These are phyloP conservation scores for Dromaius novaehollandiae DNA, from an alignment of 2,113 vertebrate species.

Conservation along the genomic window DNA sequence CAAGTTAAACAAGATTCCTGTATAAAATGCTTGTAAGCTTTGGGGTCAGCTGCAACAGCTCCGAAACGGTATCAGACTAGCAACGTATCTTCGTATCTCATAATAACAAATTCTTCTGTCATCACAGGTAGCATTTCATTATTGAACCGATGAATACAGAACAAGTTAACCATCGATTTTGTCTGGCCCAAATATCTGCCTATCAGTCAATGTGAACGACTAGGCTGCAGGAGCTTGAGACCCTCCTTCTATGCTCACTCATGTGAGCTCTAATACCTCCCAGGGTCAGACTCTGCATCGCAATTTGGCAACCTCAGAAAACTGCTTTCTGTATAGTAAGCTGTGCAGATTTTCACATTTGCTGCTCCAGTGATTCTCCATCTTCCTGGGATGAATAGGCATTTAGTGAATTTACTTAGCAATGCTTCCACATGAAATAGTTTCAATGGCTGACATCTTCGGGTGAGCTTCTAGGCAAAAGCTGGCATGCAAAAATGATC, in stretches of 20 bases:
- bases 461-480: slow-evolving; percentile 58
- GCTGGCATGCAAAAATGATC: slow-evolving; percentile 39
- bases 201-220: background rate
- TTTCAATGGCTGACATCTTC: slow-evolving; percentile 76
- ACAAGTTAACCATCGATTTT: slow-evolving; percentile 63
- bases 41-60: background rate
- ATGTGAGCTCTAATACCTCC: slow-evolving; percentile 14
- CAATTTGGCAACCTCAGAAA: slow-evolving; percentile 69
- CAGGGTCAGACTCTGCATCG: slow-evolving; percentile 57
- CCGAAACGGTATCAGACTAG: background rate
- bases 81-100: background rate
- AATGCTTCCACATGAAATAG: slow-evolving; percentile 82
- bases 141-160: slow-evolving; percentile 29
- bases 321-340: slow-evolving; percentile 60
- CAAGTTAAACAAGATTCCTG: background rate
- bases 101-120: background rate
- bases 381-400: slow-evolving; percentile 77
- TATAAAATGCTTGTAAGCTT: background rate
- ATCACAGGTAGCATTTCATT: slow-evolving; percentile 33
- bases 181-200: slow-evolving; percentile 15
- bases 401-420: slow-evolving; percentile 83
- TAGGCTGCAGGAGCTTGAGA: background rate
- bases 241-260: slow-evolving; percentile 7
- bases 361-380: slow-evolving; percentile 68
- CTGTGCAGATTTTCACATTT: slow-evolving; percentile 80